A percentile compares a stretch with the other conserved stretches of the same genome.
These are phyloP conservation scores for Bos taurus DNA, from an alignment of 2,113 vertebrate species.

Conservation along the genomic window DNA sequence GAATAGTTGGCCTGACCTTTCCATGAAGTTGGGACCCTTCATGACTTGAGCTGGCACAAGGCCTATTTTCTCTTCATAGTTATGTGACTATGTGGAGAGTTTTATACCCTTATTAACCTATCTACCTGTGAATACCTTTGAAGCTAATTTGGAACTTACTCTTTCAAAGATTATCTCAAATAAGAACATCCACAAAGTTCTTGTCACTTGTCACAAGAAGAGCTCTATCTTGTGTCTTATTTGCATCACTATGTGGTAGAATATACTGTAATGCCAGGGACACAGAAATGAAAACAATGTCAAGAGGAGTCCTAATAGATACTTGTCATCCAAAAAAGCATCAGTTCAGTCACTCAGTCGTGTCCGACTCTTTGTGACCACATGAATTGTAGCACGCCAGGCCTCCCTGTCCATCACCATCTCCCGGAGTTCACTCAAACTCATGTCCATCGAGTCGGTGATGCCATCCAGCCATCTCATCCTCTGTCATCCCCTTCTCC, in stretches of 20 bases:
- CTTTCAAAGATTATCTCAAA: neutral
- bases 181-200: neutral
- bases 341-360: too few relatives aligned
- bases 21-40: neutral
- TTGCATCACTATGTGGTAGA: neutral
- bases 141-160: neutral
- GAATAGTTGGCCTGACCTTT: neutral
- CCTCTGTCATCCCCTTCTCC: too few relatives aligned
- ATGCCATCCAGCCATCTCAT: too few relatives aligned
- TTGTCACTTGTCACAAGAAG: neutral
- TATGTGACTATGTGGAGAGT: neutral
- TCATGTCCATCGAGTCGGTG: too few relatives aligned
- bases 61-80: neutral
- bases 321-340: neutral
- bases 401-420: too few relatives aligned
- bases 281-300: neutral
- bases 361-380: too few relatives aligned
- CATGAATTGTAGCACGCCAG: too few relatives aligned
- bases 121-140: conserved; percentile 1
- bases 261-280: neutral
- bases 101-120: neutral
- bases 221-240: neutral
- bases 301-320: neutral
- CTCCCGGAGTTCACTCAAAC: too few relatives aligned
- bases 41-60: neutral